Conservation (phyloP, 2,113 vertebrate species). For the Propithecus coquereli region DNA sequence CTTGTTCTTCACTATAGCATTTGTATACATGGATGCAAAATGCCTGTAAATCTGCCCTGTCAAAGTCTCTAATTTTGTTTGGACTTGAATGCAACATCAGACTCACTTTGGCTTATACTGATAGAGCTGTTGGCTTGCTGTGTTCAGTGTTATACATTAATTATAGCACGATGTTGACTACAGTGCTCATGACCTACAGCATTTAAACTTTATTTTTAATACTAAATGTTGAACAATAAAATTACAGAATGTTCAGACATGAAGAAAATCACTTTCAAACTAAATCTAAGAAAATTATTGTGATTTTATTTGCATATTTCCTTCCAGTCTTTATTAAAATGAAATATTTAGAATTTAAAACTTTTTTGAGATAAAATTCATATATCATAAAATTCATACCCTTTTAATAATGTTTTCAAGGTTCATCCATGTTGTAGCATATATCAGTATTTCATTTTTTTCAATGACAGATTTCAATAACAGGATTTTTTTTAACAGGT, state of each 20-base stretch:
- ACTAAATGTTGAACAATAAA: conserved; percentile 45
- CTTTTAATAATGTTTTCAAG: background rate
- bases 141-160: background rate
- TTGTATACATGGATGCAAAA: conserved; percentile 75
- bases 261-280: conserved; percentile 25
- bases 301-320: background rate
- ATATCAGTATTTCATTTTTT: background rate
- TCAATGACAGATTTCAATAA: background rate
- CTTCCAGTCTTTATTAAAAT: conserved; percentile 35
- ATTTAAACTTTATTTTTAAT: conserved; percentile 31
- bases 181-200: background rate
- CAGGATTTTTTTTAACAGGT: too few relatives aligned
- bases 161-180: background rate
- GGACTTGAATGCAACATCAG: conserved; percentile 45
- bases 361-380: conserved; percentile 27
- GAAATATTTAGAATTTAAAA: conserved; percentile 20
- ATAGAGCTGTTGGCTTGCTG: background rate
- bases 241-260: conserved; percentile 8
- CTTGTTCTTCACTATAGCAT: conserved; percentile 77
- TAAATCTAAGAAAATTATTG: conserved; percentile 14
- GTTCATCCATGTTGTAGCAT: background rate
- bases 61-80: conserved; percentile 75
- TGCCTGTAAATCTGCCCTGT: conserved; percentile 73
- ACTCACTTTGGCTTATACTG: conserved; percentile 6
- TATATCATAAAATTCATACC: background rate